Base-by-base conservation (phyloP, 2,113 vertebrate genomes). In the Lampris incognitus region DNA sequence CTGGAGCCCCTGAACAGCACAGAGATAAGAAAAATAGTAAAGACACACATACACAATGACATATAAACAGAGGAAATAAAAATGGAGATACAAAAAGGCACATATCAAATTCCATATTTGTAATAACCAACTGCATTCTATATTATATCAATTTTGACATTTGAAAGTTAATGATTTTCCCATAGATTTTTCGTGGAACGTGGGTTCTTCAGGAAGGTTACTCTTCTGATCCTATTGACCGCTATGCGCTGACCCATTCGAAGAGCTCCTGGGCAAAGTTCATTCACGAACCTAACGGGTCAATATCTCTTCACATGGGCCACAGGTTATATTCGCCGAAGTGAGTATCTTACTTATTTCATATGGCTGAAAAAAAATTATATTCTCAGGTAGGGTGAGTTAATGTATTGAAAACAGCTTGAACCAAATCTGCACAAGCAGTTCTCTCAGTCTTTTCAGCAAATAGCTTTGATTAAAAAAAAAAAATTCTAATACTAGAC, bases 261-360 rank as follows among this genome's bases (percentile, higher is more conserved):
- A 61, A 61, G 59, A 61, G 59, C 59, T 61, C 59, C 10, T 61
- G 59, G 59, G 4, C 39, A 61, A 4, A 61, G 59, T 61, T 61
- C 59, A 42, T 9, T 3, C 10, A 40, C 1, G 10, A 24, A 4
- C 39, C 39, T 13, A 44, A 61, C 6, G 59, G 59, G 8, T 42
- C 59, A 11, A 13, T 61, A 9, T 3, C 11, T 10, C 59, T 61
- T 1, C 6, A 40, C 10, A 61, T 61, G 59, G 39, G 39, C 2
- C 59, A 61, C 59, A 42, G 41, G 59, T 38, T 61, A 40, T 9
- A n/a, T 24, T 5, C 10, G 54, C 54, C 54, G 5, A n/a, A 56
- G 54, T 56, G 54, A 56, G 54, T 56, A n/a, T 24, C 24, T 24
- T 24, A 24, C 24, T 24, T 24, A 24, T 24, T 24, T 24, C 24